Percentiles rank a stretch among this genome's conserved stretches.
phyloP scores from a whole-genome alignment of 2,113 vertebrate genomes.

The Nansenia antarctica region DNA sequence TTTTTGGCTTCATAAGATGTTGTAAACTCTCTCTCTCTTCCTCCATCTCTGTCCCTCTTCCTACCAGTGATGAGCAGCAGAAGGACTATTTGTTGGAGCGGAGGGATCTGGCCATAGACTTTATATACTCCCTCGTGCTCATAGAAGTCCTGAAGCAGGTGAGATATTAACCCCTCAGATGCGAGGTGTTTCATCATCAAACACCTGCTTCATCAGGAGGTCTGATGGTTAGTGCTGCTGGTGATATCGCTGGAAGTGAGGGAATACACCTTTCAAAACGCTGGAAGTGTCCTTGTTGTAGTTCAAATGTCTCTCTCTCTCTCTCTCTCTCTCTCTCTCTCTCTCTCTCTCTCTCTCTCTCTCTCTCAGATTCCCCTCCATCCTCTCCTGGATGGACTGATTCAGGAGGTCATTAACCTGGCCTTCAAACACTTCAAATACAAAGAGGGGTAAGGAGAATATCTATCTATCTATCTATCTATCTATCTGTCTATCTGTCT shows the following conservation, averaged over 20 bases:
- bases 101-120: slow-evolving; percentile 98
- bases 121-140: slow-evolving; percentile 97
- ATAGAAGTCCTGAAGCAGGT: slow-evolving; percentile 99
- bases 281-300: too few species aligned
- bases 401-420: slow-evolving; percentile 96
- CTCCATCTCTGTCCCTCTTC: slow-evolving; percentile 27
- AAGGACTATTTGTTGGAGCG: slow-evolving; percentile 97
- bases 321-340: neutral
- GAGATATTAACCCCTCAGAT: slow-evolving; percentile 5
- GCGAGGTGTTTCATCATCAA: neutral
- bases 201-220: neutral
- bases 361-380: slow-evolving; percentile 90
- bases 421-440: slow-evolving; percentile 99
- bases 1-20: neutral
- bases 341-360: neutral
- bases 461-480: too few species aligned
- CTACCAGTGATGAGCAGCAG: slow-evolving; percentile 93
- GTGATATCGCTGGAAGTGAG: neutral
- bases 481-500: too few species aligned
- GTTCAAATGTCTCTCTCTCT: neutral
- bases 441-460: slow-evolving; percentile 91
- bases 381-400: slow-evolving; percentile 94
- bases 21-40: neutral
- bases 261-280: neutral
- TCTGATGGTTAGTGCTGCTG: neutral